These are phyloP conservation scores for Iphiclides podalirius DNA, from an alignment of 2,888 invertebrate genomes.

Conservation along the genomic window DNA sequence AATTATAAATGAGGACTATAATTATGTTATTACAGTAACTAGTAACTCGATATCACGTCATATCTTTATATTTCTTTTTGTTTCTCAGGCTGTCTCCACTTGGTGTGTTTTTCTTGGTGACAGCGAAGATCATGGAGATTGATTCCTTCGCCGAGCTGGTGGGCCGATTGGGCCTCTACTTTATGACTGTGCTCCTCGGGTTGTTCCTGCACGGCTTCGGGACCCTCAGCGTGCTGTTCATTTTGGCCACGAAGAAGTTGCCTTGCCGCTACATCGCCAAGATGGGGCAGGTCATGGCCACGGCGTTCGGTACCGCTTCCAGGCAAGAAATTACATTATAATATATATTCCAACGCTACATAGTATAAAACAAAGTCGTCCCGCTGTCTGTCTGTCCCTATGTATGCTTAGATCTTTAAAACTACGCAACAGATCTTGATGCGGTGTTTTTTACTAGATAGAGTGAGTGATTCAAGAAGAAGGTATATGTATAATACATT, in stretches of 20 bases:
- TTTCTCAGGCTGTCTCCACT: conserved; percentile 91
- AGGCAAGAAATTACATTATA: conserved; percentile 83
- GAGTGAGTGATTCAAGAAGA: too few species aligned
- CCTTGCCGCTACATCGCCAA: conserved; percentile 90
- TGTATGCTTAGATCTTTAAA: too few species aligned
- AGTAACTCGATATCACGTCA: too few species aligned
- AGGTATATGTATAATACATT: too few species aligned
- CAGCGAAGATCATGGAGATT: conserved; percentile 95
- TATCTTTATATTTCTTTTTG: too few species aligned
- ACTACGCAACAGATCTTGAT: too few species aligned
- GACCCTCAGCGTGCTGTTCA: conserved; percentile 92
- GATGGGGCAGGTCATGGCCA: conserved; percentile 94
- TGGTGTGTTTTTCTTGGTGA: conserved; percentile 93
- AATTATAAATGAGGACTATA: too few species aligned
- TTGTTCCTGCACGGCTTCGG: conserved; percentile 95
- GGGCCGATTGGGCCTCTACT: conserved; percentile 94
- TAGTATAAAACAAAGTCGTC: too few species aligned
- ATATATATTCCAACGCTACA: too few species aligned
- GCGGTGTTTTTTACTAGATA: too few species aligned
- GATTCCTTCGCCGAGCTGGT: conserved; percentile 90
- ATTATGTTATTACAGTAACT: too few species aligned
- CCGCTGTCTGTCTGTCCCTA: too few species aligned
- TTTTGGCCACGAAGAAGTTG: conserved; percentile 88
- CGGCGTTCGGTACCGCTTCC: conserved; percentile 97
- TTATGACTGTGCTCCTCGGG: conserved; percentile 94